Evolutionary conservation across 35 echinoderm and acorn worm species (phyloP), one percentile per base, ranked within the genome.

Genomic region (Ophioderma brevispina): DNA sequence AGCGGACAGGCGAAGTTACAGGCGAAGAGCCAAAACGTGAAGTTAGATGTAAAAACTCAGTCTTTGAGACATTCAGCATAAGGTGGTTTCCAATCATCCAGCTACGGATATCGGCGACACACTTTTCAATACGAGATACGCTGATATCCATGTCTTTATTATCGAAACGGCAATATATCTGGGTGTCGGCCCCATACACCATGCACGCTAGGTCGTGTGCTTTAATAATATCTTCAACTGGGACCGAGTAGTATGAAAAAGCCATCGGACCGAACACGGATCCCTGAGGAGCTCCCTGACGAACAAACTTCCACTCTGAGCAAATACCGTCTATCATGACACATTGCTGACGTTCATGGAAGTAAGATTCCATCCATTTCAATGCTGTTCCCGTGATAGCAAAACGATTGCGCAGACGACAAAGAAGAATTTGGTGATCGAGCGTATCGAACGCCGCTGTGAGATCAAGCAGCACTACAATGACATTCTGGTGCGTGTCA

Each of bases 181-280:
- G 81, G 30, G 40, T 82, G 38, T 82, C 81, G 17, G 38, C 81
- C 23, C 0, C 0, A 33, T 82, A 82, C 1, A 82, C 41, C 81
- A 82, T 82, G 30, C 81, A 42, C 37, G 38, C 5, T n/a, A n/a
- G n/a, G n/a, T n/a, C n/a, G n/a, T n/a, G n/a, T n/a, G n/a, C n/a
- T n/a, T n/a, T n/a, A n/a, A 82, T 82, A 38, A 82, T 82, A 38
- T 50, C 41, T 23, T 82, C 83, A 85, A 85, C 31, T 21, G 55
- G 82, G 13, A 52, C 23, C 55, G 82, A 41, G 36, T 85, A 64
- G 4, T 1, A 85, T 25, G 83, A 30, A 31, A 63, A 85, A 14
- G 31, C 28, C n/a, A 34, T 13, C 3, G 41, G n/a, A 17, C 43
- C 41, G 1, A 85, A 31, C 15, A 85, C 83, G 33, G 31, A 75